Conservation (phyloP, 2,888 invertebrate species). For the Dolomedes plantarius region DNA sequence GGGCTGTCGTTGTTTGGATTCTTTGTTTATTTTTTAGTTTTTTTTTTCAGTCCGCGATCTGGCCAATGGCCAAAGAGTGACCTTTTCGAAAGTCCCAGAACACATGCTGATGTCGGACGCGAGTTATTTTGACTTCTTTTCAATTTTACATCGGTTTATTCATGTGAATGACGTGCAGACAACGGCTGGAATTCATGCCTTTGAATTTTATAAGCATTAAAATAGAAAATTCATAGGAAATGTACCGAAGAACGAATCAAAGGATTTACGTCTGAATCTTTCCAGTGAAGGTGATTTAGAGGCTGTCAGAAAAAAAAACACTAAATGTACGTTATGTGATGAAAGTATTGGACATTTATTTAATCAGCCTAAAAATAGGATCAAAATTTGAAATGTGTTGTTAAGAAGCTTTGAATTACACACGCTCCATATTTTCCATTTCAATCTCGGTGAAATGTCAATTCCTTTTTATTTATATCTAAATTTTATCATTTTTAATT, state of each 20-base stretch:
- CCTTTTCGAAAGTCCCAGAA: slow-evolving; percentile 33
- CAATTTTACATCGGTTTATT: not conserved
- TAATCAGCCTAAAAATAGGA: too few relatives aligned
- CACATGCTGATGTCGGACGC: slow-evolving; percentile 6
- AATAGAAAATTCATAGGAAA: not conserved
- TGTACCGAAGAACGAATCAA: not conserved
- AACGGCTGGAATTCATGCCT: not conserved
- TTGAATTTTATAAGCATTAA: not conserved
- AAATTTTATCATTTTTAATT: too few relatives aligned
- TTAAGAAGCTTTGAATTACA: too few relatives aligned
- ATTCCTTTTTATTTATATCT: too few relatives aligned
- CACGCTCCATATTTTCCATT: too few relatives aligned
- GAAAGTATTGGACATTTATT: too few relatives aligned
- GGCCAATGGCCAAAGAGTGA: slow-evolving; percentile 55
- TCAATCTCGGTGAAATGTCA: too few relatives aligned
- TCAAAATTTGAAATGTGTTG: too few relatives aligned
- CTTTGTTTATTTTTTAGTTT: slow-evolving; percentile 14
- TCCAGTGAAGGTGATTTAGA: too few relatives aligned
- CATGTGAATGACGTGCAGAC: not conserved
- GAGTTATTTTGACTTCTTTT: not conserved
- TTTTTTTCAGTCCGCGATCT: slow-evolving; percentile 46
- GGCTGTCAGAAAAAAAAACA: too few relatives aligned
- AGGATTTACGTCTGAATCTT: too few relatives aligned
- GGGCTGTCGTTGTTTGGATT: slow-evolving; percentile 32
- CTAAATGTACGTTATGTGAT: too few relatives aligned